Evolutionary conservation across 2,113 vertebrate genomes (phyloP).

Genomic region (Stictonetta naevosa): DNA sequence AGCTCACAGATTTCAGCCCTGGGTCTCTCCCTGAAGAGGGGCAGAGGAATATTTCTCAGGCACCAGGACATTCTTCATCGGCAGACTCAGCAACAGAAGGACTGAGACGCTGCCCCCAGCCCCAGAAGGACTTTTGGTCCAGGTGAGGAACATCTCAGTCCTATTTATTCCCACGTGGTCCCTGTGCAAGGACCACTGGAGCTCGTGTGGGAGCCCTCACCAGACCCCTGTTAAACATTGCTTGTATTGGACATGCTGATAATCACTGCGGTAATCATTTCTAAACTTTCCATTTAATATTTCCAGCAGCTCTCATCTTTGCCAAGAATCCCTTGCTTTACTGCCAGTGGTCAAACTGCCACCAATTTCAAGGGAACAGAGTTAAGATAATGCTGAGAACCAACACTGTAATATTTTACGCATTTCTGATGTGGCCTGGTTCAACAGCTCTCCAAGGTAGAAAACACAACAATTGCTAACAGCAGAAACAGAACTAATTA

Average conservation of each 20-base stretch:
- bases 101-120: background rate
- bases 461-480: background rate
- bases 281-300: slow-evolving; percentile 7
- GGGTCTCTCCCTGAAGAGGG: background rate
- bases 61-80: background rate
- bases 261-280: background rate
- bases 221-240: background rate
- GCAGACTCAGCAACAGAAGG: background rate
- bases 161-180: background rate
- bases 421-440: background rate
- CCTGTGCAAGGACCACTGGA: background rate
- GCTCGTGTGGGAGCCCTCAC: background rate
- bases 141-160: background rate
- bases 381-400: background rate
- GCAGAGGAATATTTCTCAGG: background rate
- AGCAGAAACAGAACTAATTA: slow-evolving; percentile 40
- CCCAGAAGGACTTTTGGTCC: background rate
- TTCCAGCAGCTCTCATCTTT: background rate
- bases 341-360: background rate
- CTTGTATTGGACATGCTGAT: background rate
- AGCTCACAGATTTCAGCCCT: background rate
- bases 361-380: background rate
- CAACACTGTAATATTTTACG: background rate
- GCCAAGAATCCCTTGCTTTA: background rate
- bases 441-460: background rate